Evolutionary conservation across 2,113 vertebrate genomes (phyloP).

Genomic region (Dendrocopos noguchii): DNA sequence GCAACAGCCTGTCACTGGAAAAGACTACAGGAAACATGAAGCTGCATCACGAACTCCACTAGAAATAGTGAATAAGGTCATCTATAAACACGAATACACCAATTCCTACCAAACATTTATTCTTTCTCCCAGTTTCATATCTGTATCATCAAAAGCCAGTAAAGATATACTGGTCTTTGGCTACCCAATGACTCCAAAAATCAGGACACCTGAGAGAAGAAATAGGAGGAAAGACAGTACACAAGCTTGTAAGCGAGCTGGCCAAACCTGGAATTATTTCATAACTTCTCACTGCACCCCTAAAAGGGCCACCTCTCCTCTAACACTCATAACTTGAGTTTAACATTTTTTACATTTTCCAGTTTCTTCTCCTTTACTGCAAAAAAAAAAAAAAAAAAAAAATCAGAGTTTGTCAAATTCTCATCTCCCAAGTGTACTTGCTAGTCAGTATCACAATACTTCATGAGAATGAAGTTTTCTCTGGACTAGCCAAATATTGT

Average conservation of each 20-base stretch:
- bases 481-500: not conserved
- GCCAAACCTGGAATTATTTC: not conserved
- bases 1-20: not conserved
- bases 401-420: not conserved
- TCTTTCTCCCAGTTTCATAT: not conserved
- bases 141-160: not conserved
- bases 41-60: not conserved
- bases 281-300: accelerated
- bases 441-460: not conserved
- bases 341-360: not conserved
- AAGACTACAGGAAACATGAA: not conserved
- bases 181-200: not conserved
- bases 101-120: not conserved
- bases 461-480: not conserved
- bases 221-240: not conserved
- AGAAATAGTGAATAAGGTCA: not conserved
- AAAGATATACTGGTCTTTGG: not conserved
- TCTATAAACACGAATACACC: not conserved
- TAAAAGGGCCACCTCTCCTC: not conserved
- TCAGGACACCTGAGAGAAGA: not conserved
- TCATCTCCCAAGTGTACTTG: accelerated
- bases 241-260: not conserved
- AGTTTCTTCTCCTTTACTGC: not conserved
- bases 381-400: not conserved
- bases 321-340: accelerated